Evolutionary conservation across 2,888 invertebrate genomes (phyloP).

Genomic region (Netelia virgata): DNA sequence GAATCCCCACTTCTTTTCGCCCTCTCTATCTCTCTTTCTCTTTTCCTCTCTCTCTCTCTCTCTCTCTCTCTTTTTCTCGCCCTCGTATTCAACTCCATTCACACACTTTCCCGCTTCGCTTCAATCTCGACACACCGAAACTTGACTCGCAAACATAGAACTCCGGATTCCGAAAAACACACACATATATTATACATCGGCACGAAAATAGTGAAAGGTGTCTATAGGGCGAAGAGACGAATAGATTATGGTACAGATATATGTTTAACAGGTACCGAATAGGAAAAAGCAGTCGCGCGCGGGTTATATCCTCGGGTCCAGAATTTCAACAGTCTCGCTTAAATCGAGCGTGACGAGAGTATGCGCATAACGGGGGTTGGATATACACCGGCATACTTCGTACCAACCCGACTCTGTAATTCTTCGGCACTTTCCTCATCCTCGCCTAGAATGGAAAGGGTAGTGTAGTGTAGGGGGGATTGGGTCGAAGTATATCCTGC

Average conservation of each 20-base stretch:
- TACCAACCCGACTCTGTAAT: conserved; percentile 73
- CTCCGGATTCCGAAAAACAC: neutral
- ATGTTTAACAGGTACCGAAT: conserved; percentile 1
- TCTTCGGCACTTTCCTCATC: conserved; percentile 72
- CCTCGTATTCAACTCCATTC: conserved; percentile 35
- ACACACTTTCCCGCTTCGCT: conserved; percentile 41
- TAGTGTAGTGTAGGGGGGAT: neutral
- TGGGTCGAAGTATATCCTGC: neutral
- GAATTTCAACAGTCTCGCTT: conserved; percentile 56
- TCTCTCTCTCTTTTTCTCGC: neutral
- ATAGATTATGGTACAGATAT: conserved; percentile 2
- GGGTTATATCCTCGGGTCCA: conserved; percentile 46
- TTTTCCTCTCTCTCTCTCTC: too few relatives aligned
- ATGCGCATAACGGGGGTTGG: conserved; percentile 48
- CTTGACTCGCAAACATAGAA: conserved; percentile 31
- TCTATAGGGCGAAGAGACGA: conserved; percentile 25
- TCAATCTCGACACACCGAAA: conserved; percentile 32
- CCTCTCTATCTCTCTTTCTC: too few relatives aligned
- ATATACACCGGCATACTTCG: conserved; percentile 36
- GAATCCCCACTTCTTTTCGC: neutral
- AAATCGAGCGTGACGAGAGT: conserved; percentile 75
- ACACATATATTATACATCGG: neutral
- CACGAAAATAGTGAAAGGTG: conserved; percentile 29
- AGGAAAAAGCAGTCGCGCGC: conserved; percentile 18
- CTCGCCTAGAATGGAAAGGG: neutral